Evolutionary conservation across 64 coral and sea anemone genomes (phyloP).

Genomic region (Montipora cactus): DNA sequence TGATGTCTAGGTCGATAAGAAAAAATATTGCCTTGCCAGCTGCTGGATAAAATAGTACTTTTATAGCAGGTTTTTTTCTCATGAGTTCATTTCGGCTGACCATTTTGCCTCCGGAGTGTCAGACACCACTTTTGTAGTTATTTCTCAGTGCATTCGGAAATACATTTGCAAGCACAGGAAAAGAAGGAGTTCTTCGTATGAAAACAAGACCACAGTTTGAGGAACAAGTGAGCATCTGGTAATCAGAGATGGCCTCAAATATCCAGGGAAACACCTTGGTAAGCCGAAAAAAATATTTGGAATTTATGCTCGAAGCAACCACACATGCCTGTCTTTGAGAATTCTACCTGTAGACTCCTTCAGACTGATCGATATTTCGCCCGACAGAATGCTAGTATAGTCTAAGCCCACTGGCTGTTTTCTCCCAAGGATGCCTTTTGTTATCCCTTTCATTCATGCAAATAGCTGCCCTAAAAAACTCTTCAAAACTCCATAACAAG

Average conservation of each 20-base stretch:
- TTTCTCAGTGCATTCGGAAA: neutral
- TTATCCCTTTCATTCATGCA: too few species aligned
- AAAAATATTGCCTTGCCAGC: neutral
- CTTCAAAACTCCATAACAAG: too few species aligned
- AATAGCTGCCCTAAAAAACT: too few species aligned
- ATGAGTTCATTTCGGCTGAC: neutral
- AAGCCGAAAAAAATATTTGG: neutral
- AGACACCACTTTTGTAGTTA: neutral
- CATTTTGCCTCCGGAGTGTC: neutral
- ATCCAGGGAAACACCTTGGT: neutral
- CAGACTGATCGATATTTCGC: too few species aligned
- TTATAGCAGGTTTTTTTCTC: neutral
- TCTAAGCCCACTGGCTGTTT: too few species aligned
- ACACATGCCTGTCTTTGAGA: too few species aligned
- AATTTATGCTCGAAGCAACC: neutral
- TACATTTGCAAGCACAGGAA: neutral
- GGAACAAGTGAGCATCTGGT: neutral
- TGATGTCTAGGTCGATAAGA: neutral
- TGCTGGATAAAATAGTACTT: too few species aligned
- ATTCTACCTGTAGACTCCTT: too few species aligned
- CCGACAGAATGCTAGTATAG: too few species aligned
- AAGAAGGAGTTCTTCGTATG: neutral
- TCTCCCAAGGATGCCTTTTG: too few species aligned
- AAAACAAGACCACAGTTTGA: neutral
- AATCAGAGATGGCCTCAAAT: neutral